phyloP scores from a whole-genome alignment of 1,140 invertebrate genomes.

The Medauroidea extradentata region DNA sequence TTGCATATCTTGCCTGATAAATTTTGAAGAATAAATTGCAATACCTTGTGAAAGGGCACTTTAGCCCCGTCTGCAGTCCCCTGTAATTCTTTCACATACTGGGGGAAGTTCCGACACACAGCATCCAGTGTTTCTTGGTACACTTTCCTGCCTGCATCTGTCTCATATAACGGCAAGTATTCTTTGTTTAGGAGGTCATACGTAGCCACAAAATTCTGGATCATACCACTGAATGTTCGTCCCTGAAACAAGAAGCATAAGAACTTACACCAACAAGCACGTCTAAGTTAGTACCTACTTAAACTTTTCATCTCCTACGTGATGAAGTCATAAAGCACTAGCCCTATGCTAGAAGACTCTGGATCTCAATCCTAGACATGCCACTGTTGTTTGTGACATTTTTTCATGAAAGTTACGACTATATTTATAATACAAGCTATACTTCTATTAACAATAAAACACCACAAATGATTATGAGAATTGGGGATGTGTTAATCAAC shows the following conservation, averaged over 20 bases:
- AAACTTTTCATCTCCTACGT: neutral
- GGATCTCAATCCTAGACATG: neutral
- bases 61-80: conserved; percentile 77
- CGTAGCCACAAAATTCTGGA: conserved; percentile 60
- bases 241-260: conserved; percentile 55
- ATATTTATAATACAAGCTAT: too few species aligned
- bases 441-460: too few species aligned
- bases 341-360: neutral
- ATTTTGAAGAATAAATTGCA: too few species aligned
- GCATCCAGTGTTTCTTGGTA: conserved; percentile 69
- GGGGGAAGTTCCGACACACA: conserved; percentile 66
- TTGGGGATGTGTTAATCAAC: too few species aligned
- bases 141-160: conserved; percentile 56
- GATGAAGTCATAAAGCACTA: neutral
- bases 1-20: too few species aligned
- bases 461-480: too few species aligned
- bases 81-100: conserved; percentile 77
- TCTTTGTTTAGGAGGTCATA: conserved; percentile 60
- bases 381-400: too few species aligned
- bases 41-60: conserved; percentile 75
- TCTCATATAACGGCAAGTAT: conserved; percentile 66
- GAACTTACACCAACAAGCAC: neutral
- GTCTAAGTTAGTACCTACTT: neutral
- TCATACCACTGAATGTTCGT: conserved; percentile 66
- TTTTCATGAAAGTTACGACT: too few species aligned